Percentiles rank a stretch among this genome's conserved stretches.
Evolutionary conservation across 92 coral and sea anemone species (phyloP).

Genomic region (Galaxea fascicularis): DNA sequence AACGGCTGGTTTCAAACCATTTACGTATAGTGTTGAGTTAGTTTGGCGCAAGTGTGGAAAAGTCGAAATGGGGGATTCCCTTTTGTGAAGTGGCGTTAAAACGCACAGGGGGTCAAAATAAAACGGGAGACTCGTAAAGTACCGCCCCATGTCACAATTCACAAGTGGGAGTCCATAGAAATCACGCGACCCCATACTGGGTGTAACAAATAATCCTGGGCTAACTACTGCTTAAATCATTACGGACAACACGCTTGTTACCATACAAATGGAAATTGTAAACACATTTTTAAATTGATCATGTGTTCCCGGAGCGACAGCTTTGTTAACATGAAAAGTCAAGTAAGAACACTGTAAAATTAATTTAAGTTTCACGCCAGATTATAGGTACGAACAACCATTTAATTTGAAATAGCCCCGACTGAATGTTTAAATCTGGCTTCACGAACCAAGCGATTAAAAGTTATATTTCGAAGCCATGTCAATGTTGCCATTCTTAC

Average conservation of each 20-base stretch:
- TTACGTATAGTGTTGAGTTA: too few species aligned
- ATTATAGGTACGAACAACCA: not conserved
- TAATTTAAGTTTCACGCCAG: not conserved
- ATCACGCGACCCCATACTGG: not conserved
- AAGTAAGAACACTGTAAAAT: not conserved
- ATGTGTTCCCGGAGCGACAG: not conserved
- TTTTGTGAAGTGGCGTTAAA: not conserved
- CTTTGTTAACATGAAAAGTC: not conserved
- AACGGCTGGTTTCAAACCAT: too few species aligned
- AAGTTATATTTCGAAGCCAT: not conserved
- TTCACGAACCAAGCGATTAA: not conserved
- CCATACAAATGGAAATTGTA: not conserved
- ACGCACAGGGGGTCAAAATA: not conserved
- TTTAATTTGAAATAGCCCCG: not conserved
- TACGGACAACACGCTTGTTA: not conserved
- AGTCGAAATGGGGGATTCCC: conserved; percentile 4
- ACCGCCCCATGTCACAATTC: conserved; percentile 12
- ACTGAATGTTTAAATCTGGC: too few species aligned
- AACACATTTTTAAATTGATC: not conserved
- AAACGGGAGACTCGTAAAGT: not conserved
- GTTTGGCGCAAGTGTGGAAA: not conserved
- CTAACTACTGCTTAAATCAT: too few species aligned
- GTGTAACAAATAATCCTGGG: not conserved
- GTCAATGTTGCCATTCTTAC: conserved; percentile 17
- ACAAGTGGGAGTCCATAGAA: not conserved